Evolutionary conservation across 2,113 vertebrate genomes (phyloP), one percentile per base, ranked within the genome.

Genomic region (Gallinago media): DNA sequence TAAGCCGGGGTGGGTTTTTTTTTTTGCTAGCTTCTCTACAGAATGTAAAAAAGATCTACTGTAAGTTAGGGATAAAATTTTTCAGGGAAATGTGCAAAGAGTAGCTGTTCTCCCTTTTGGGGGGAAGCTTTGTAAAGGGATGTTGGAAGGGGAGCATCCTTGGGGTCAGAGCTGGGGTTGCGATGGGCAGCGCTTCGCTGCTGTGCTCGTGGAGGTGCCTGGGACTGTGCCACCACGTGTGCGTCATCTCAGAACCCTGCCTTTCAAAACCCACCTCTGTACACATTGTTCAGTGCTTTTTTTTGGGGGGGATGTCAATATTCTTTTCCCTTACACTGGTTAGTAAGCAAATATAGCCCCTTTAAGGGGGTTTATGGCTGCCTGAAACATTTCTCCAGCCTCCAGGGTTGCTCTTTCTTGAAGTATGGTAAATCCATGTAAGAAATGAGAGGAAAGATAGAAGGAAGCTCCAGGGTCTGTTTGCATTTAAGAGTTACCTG

Each of bases 261-360:
- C 0, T 38, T 55, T 44, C 26, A 44, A 58, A 61, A 12, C 1
- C 1, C 46, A 6, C 4, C 0, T 0, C 0, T 25, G 16, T 5
- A 7, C 1, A 6, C 40, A 5, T 8, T 63, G n/a, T 34, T 68
- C 44, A 1, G 16, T 32, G 74, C 54, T 32, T 34, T 20, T n/a
- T 54, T 17, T 27, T 15, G 15, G 50, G 47, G 47, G 47, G 36
- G 47, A 27, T 65, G 49, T 19, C 7, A 0, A 11, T 27, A 7
- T 4, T 68, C 27, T 67, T 38, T 38, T 42, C 32, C 34, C 12
- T 61, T 71, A 17, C 27, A 7, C 8, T 9, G 47, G 40, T 29
- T 47, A 54, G 22, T 29, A 67, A 62, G 68, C 46, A 73, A 77
- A 62, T 54, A 26, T 1, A 2, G 67, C 46, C 42, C 61, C 75